A percentile compares a stretch with the other conserved stretches of the same genome.
phyloP scores from a whole-genome alignment of 1,140 invertebrate species.

The Venustaconcha ellipsiformis region DNA sequence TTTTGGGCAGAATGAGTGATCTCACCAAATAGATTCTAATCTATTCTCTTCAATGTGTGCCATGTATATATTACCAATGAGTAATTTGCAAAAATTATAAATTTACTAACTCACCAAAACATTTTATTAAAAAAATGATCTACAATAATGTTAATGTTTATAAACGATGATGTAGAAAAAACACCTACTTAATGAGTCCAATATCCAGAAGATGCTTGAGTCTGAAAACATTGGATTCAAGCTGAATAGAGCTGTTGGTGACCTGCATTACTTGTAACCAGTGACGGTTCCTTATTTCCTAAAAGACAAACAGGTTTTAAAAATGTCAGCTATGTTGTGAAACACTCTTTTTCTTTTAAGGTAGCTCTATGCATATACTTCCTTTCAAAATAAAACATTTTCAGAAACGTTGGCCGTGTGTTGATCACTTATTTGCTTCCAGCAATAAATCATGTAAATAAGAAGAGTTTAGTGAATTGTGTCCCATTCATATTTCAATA shows the following conservation, averaged over 20 bases:
- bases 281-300: slow-evolving; percentile 70
- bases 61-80: too few relatives aligned
- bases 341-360: background rate
- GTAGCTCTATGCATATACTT: background rate
- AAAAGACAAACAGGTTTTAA: slow-evolving; percentile 9
- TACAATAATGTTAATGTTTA: background rate
- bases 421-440: too few relatives aligned
- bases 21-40: too few relatives aligned
- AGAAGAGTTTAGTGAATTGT: too few relatives aligned
- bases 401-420: too few relatives aligned
- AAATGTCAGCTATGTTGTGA: background rate
- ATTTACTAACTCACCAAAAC: too few relatives aligned
- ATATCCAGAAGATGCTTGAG: slow-evolving; percentile 67
- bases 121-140: background rate
- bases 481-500: too few relatives aligned
- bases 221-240: slow-evolving; percentile 68
- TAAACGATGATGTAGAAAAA: background rate
- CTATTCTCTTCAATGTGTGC: too few relatives aligned
- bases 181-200: slow-evolving; percentile 64
- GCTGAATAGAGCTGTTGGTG: slow-evolving; percentile 66
- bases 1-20: too few relatives aligned
- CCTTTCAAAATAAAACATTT: background rate
- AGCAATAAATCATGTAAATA: too few relatives aligned
- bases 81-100: too few relatives aligned
- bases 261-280: slow-evolving; percentile 70